Base-by-base conservation (phyloP, 2,888 invertebrate species). In the Mylabris sibirica region DNA sequence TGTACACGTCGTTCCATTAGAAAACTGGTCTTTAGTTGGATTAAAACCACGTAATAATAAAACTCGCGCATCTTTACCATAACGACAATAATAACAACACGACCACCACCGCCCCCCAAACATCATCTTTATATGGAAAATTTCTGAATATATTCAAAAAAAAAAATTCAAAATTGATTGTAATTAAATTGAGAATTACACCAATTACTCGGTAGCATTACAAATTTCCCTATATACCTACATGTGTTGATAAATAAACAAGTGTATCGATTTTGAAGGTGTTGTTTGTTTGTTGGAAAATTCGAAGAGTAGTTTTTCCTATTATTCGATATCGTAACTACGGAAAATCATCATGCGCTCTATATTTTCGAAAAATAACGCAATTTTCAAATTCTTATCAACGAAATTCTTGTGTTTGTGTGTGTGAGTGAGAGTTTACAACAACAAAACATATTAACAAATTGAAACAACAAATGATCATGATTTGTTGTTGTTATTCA, bases 21-120 rank as follows among this genome's bases (percentile, higher is more conserved):
- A 67, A 76, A 72, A 74, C 71, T 74, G 73, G 70, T 69, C 68
- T 71, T 78, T 79, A 79, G 78, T 78, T 73, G 75, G 75, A 79
- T 75, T 74, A 77, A 78, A 78, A 77, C 77, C 72, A 66, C 73
- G 75, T 67, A 70, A 71, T 67, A 70, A 71, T 74, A 71, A 72
- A 72, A 65, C 66, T 68, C 70, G 73, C 71, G 73, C 72, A 63
- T 35, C 62, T 61, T 60, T 24, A 61, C 61, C 35, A 68, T 57
- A 65, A 35, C 17, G 30, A 34, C 38, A 49, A 49, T 9, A 59
- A 12, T n/a, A 22, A 24, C 59, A 67, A 63, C 30, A 35, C 49
- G 9, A 22, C 61, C 17, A 68, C 38, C 38, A 35, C 17, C 20
- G n/a, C 35, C 6, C 14, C 30, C 8, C 8, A 30, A 30, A 30